Percentiles rank a stretch among this genome's conserved stretches.
Conservation (phyloP, 1,140 invertebrate genomes). For the Micrasema minimum region DNA sequence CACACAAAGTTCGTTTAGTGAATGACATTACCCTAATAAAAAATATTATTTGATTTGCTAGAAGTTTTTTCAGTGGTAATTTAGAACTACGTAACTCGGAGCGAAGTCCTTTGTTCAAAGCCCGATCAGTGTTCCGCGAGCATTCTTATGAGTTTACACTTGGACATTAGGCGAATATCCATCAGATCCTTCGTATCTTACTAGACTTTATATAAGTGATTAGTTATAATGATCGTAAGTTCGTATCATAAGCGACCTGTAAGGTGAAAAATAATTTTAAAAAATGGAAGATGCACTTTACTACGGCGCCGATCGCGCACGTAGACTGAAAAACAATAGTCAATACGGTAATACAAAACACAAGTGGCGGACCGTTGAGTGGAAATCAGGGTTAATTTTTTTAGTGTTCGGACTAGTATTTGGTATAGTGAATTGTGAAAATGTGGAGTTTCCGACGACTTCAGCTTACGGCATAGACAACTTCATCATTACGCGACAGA, state of each 20-base stretch:
- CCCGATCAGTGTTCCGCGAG: neutral
- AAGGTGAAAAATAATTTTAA: conserved; percentile 28
- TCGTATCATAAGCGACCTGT: conserved; percentile 5
- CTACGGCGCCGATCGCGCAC: conserved; percentile 24
- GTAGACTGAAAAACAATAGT: conserved; percentile 61
- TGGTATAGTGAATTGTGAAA: conserved; percentile 6
- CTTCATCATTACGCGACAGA: conserved; percentile 60
- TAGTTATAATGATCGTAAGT: conserved; percentile 19
- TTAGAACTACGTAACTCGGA: neutral
- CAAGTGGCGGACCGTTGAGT: conserved; percentile 63
- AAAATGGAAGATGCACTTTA: conserved; percentile 29
- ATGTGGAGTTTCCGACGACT: conserved; percentile 29
- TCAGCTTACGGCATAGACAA: conserved; percentile 55
- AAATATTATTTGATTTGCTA: no score
- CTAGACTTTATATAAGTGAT: neutral
- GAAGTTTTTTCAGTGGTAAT: conserved; percentile 1
- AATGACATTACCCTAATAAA: neutral
- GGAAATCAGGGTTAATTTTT: neutral
- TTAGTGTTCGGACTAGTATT: conserved; percentile 53
- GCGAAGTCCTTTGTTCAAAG: neutral
- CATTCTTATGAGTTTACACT: conserved; percentile 36
- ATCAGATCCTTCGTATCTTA: neutral
- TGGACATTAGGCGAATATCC: neutral
- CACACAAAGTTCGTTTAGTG: conserved; percentile 14
- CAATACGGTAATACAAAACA: conserved; percentile 66